These are phyloP conservation scores for Dryocosmus kuriphilus DNA, from an alignment of 2,888 invertebrate species.

Conservation along the genomic window DNA sequence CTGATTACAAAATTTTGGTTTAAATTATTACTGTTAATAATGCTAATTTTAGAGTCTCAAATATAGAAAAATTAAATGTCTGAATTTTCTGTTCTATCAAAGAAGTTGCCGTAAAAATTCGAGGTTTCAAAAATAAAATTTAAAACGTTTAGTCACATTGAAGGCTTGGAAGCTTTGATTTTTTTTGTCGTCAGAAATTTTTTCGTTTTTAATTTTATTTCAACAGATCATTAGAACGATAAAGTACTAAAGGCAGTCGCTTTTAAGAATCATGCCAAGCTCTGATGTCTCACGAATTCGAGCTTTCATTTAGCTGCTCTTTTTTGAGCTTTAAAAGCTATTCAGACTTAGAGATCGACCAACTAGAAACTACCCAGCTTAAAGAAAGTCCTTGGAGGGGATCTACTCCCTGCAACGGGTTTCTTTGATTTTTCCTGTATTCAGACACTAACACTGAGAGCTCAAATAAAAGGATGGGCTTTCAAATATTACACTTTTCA, in stretches of 20 bases:
- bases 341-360: slow-evolving; percentile 27
- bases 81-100: too few relatives aligned
- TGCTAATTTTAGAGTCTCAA: too few relatives aligned
- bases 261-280: slow-evolving; percentile 29
- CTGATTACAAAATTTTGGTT: too few relatives aligned
- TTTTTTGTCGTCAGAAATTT: background rate
- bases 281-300: slow-evolving; percentile 17
- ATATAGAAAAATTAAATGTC: too few relatives aligned
- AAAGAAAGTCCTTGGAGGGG: slow-evolving; percentile 29
- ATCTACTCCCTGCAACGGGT: background rate
- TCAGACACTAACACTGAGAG: slow-evolving; percentile 8
- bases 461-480: background rate
- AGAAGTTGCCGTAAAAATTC: too few relatives aligned
- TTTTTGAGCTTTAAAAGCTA: slow-evolving; percentile 26
- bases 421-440: slow-evolving; percentile 27
- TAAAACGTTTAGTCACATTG: background rate
- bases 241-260: slow-evolving; percentile 15
- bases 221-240: background rate
- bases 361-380: slow-evolving; percentile 25
- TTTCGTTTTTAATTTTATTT: slow-evolving; percentile 7
- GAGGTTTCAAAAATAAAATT: too few relatives aligned
- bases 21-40: too few relatives aligned
- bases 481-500: background rate
- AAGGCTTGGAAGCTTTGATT: background rate
- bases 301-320: slow-evolving; percentile 31